phyloP scores from a whole-genome alignment of 2,113 vertebrate species.

The Tenebrosternarchus preto region DNA sequence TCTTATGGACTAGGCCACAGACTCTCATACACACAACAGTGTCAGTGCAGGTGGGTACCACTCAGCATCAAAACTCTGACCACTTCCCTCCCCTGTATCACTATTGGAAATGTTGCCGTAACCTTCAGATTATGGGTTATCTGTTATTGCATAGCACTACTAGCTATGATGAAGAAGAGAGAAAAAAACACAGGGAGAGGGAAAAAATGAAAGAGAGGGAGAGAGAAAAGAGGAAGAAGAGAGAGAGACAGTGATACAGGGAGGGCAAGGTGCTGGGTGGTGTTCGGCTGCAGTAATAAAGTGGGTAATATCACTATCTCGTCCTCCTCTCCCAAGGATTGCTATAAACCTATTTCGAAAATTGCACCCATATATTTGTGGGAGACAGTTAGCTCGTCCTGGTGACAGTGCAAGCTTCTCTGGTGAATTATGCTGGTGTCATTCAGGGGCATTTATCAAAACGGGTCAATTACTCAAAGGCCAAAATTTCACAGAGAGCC shows the following conservation, averaged over 20 bases:
- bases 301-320: conserved; percentile 79
- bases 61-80: background rate
- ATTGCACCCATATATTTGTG: conserved; percentile 77
- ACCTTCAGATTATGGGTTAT: conserved; percentile 21
- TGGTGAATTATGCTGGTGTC: conserved; percentile 75
- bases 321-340: conserved; percentile 76
- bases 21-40: background rate
- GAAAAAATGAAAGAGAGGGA: background rate
- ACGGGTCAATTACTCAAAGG: conserved; percentile 74
- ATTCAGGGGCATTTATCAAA: conserved; percentile 74
- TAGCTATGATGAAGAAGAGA: conserved; percentile 28
- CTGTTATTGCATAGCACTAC: conserved; percentile 16
- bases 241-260: conserved; percentile 60
- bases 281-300: conserved; percentile 77
- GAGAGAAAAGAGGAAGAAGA: background rate
- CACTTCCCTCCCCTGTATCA: background rate
- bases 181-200: background rate
- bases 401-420: conserved; percentile 78
- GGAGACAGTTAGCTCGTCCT: conserved; percentile 75
- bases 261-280: conserved; percentile 62
- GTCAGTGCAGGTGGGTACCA: background rate
- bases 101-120: conserved; percentile 15
- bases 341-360: conserved; percentile 81
- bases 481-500: conserved; percentile 63
- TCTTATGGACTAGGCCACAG: conserved; percentile 3